phyloP scores from a whole-genome alignment of 2,113 vertebrate genomes.

The Catagonus wagneri region DNA sequence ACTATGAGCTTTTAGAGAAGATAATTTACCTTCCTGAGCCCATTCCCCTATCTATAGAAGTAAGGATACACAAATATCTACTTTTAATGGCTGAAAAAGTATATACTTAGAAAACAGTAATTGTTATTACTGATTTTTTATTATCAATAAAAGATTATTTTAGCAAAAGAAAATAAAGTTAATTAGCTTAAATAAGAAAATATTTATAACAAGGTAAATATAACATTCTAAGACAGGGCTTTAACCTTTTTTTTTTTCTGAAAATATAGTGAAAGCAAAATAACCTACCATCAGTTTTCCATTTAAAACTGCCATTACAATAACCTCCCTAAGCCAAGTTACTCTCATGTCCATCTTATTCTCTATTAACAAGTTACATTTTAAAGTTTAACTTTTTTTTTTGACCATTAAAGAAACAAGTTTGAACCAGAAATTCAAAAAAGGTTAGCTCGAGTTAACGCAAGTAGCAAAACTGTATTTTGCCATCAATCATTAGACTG shows the following conservation, averaged over 20 bases:
- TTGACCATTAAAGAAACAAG: slow-evolving; percentile 62
- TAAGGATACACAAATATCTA: slow-evolving; percentile 32
- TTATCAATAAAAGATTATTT: slow-evolving; percentile 46
- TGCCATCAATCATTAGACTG: slow-evolving; percentile 69
- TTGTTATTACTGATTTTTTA: slow-evolving; percentile 9
- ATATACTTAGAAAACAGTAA: slow-evolving; percentile 19
- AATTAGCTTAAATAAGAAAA: background rate
- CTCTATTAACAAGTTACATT: slow-evolving; percentile 55
- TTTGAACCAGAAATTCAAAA: slow-evolving; percentile 55
- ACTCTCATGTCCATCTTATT: slow-evolving; percentile 30
- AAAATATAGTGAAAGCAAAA: slow-evolving; percentile 67
- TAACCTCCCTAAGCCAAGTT: slow-evolving; percentile 31
- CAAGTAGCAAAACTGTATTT: slow-evolving; percentile 45
- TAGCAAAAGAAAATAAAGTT: slow-evolving; percentile 29
- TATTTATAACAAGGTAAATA: slow-evolving; percentile 18
- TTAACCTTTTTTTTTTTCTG: slow-evolving; percentile 30
- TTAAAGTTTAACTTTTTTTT: slow-evolving; percentile 69
- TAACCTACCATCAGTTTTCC: slow-evolving; percentile 48
- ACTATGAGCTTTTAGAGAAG: background rate
- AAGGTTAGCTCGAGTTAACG: background rate
- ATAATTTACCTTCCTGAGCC: background rate
- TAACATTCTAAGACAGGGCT: slow-evolving; percentile 9
- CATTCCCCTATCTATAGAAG: background rate
- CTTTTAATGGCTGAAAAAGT: background rate
- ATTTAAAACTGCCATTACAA: background rate